phyloP scores from a whole-genome alignment of 2,888 invertebrate genomes.

The Amblyjoppa proteus region DNA sequence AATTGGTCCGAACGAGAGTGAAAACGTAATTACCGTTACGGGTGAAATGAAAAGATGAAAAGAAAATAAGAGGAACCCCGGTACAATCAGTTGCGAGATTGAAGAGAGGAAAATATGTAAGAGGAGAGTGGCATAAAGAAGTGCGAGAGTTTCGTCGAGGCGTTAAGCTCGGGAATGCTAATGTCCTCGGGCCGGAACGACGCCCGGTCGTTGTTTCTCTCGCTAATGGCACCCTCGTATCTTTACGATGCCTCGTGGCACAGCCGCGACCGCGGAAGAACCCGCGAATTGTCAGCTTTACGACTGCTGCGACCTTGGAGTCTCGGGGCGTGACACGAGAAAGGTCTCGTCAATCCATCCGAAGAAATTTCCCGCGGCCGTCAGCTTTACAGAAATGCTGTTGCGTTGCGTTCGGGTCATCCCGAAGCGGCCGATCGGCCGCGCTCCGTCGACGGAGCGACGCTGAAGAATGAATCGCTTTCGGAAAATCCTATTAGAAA shows the following conservation, averaged over 20 bases:
- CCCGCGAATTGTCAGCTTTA: conserved; percentile 63
- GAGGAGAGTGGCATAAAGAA: conserved; percentile 20
- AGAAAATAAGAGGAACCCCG: conserved; percentile 45
- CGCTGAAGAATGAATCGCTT: conserved; percentile 26
- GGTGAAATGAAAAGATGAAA: no score
- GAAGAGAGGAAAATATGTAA: conserved; percentile 2
- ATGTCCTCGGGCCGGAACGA: conserved; percentile 62
- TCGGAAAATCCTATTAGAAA: background rate
- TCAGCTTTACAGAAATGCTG: background rate
- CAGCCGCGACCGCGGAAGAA: conserved; percentile 47
- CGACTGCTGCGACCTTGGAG: conserved; percentile 63
- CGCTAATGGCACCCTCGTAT: conserved; percentile 67
- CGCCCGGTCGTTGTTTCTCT: conserved; percentile 61
- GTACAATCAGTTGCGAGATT: background rate
- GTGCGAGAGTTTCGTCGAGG: conserved; percentile 20
- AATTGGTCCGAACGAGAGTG: conserved; percentile 46
- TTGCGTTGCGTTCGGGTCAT: background rate
- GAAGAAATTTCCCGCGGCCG: conserved; percentile 25
- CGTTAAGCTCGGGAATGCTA: conserved; percentile 61
- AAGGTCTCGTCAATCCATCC: conserved; percentile 67
- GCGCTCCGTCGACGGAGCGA: conserved; percentile 16
- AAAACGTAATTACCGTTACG: conserved; percentile 59
- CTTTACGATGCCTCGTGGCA: conserved; percentile 52
- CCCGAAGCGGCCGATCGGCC: background rate
- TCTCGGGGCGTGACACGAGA: conserved; percentile 63